Percentiles rank a stretch among this genome's conserved stretches.
phyloP scores from a whole-genome alignment of 2,888 invertebrate species.

The Campoplex nolae region DNA sequence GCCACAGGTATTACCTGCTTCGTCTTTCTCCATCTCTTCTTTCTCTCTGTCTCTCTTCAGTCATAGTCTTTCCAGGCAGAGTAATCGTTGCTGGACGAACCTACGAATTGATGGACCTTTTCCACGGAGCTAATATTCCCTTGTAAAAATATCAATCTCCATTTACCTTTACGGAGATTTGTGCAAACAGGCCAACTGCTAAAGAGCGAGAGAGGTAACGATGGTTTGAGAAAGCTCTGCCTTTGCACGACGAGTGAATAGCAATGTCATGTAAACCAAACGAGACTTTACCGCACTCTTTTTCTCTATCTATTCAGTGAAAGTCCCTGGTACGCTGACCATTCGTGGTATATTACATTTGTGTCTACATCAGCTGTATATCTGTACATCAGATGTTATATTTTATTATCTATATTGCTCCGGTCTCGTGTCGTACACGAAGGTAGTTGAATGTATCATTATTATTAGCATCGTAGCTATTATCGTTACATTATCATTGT shows the following conservation, averaged over 20 bases:
- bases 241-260: conserved; percentile 38
- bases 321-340: conserved; percentile 31
- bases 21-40: conserved; percentile 39
- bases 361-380: neutral
- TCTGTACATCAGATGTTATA: neutral
- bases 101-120: conserved; percentile 25
- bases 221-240: conserved; percentile 34
- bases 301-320: conserved; percentile 42
- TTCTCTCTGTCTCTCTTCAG: conserved; percentile 36
- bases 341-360: conserved; percentile 1
- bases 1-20: conserved; percentile 59
- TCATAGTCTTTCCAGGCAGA: conserved; percentile 31
- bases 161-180: conserved; percentile 5
- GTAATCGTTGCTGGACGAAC: conserved; percentile 36
- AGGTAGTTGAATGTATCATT: conserved; percentile 31
- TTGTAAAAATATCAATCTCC: conserved; percentile 49
- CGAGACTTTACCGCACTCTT: conserved; percentile 22
- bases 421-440: conserved; percentile 34
- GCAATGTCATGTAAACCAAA: conserved; percentile 5
- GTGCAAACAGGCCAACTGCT: conserved; percentile 52
- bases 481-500: conserved; percentile 44
- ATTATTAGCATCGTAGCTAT: conserved; percentile 45
- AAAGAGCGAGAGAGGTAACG: neutral
- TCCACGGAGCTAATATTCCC: conserved; percentile 31
- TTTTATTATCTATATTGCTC: neutral